Evolutionary conservation across 2,113 vertebrate genomes (phyloP), one percentile per base, ranked within the genome.

Genomic region (Oxyruncus cristatus): DNA sequence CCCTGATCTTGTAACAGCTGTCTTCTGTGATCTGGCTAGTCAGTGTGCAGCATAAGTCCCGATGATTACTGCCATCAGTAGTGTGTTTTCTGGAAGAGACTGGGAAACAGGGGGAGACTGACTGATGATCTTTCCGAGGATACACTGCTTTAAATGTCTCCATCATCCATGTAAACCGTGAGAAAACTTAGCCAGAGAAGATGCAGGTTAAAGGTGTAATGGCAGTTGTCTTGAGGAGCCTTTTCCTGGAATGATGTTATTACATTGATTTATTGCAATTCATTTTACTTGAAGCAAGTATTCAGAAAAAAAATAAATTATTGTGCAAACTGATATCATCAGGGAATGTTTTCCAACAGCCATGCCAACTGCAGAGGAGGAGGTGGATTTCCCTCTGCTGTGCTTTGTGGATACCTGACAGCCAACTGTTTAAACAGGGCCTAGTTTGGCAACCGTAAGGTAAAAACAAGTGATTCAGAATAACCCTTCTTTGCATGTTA

Each of bases 321-420:
- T 84, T 46, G 13, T 85, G 44, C 52, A 78, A 84, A 39, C 77
- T 82, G 56, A 8, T 94, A 63, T 21, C 3, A 49, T 91, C 65
- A 65, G 65, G 86, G 59, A 87, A 66, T 68, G 61, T 91, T 96
- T 95, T 86, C 91, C 88, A 93, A 46, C 46, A 88, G 59, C 83
- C 55, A 52, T 84, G 76, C 76, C 84, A 93, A 37, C 59, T 86
- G 88, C 55, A 81, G 88, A 86, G 75, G 83, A 91, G 83, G 91
- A 95, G 61, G 33, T 95, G 35, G 63, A 93, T 94, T 95, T 94
- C 66, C 78, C 70, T 93, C 52, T 88, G 65, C 56, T 74, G 22
- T 74, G 22, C 67, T 81, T 74, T 85, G 30, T 91, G 80, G 59
- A 52, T 97, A 88, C 94, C 92, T 96, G 83, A 86, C 68, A 95